Base-by-base conservation (phyloP, 2,113 vertebrate genomes). In the Lepus timidus region DNA sequence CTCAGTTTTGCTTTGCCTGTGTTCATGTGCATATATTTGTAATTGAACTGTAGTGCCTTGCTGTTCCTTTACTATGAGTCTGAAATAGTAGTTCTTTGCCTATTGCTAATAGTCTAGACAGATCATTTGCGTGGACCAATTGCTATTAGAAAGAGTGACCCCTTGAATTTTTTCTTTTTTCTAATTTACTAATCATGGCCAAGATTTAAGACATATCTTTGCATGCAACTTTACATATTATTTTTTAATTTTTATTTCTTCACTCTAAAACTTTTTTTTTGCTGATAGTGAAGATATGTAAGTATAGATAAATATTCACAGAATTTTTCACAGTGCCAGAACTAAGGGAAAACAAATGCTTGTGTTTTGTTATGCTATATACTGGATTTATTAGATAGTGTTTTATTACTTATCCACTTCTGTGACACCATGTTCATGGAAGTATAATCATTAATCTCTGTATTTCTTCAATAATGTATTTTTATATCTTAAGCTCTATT, bases 171-270 rank as follows among this genome's bases (percentile, higher is more conserved):
- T 23, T 52, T 76, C 0, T 81, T 23, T 91, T 76, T 82, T 25
- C 49, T 88, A 71, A 73, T 19, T 95, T 88, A 58, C 4, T 76
- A 44, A 31, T 55, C 13, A 52, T 23, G 80, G 31, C 31, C 76
- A 91, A 89, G 3, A 58, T 2, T 86, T 91, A 89, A 51, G 36
- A 76, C 7, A 76, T 31, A 64, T 10, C 14, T 87, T n/a, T 90
- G 8, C 88, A 33, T 85, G 76, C 70, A 39, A 19, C 19, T 85
- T 80, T 51, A 58, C 4, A 52, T 58, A 58, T 55, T 91, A 75
- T n/a, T 93, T 82, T 27, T 85, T 62, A 93, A 71, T 75, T 90
- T 82, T 85, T 58, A 39, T 64, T 73, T 81, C 49, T 76, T 73
- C 90, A 61, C 36, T 79, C 0, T 55, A 85, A 75, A 29, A 71